Evolutionary conservation across 2,888 invertebrate species (phyloP).

Genomic region (Phymatocera aterrima): DNA sequence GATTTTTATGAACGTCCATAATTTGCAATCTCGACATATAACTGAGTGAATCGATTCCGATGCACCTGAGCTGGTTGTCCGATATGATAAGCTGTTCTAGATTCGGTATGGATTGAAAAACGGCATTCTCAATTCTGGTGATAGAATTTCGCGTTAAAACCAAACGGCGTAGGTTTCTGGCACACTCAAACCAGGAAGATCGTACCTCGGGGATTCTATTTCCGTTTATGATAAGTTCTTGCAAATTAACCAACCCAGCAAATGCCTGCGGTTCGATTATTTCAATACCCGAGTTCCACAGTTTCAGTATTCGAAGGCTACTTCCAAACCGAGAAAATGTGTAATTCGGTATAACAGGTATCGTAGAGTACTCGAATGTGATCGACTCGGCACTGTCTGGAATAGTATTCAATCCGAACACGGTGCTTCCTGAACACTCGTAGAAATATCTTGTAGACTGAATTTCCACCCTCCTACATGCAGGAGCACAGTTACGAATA

Average conservation of each 20-base stretch:
- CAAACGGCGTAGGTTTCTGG: conserved; percentile 53
- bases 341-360: conserved; percentile 54
- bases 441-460: background rate
- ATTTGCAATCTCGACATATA: conserved; percentile 52
- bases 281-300: conserved; percentile 60
- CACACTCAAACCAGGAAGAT: conserved; percentile 54
- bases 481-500: background rate
- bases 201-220: conserved; percentile 58
- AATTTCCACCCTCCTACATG: background rate
- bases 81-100: conserved; percentile 57
- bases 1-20: conserved; percentile 58
- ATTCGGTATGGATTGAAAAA: conserved; percentile 56
- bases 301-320: conserved; percentile 57
- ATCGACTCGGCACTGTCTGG: conserved; percentile 55
- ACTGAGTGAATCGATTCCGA: conserved; percentile 57
- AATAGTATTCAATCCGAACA: conserved; percentile 49
- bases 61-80: conserved; percentile 62
- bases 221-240: conserved; percentile 56
- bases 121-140: conserved; percentile 57
- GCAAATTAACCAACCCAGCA: conserved; percentile 53
- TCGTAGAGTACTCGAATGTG: conserved; percentile 56
- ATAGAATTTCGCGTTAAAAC: conserved; percentile 62
- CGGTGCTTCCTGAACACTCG: background rate
- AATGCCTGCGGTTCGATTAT: conserved; percentile 60
- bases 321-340: conserved; percentile 60